Percentiles rank a stretch among this genome's conserved stretches.
Conservation (phyloP, 1,140 invertebrate species). For the Tyrophagus putrescentiae region DNA sequence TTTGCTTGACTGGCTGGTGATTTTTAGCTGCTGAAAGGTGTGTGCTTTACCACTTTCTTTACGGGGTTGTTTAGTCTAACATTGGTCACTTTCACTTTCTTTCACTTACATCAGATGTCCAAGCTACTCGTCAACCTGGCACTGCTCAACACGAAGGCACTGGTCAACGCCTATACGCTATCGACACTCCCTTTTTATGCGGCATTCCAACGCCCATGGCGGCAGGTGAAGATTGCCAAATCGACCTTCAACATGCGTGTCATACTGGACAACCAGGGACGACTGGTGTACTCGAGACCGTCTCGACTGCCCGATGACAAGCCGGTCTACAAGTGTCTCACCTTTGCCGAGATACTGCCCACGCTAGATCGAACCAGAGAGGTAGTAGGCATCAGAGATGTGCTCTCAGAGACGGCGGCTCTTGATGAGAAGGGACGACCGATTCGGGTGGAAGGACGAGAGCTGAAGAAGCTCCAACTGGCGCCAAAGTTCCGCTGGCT, state of each 20-base stretch:
- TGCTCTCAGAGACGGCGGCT: not conserved
- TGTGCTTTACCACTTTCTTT: too few species aligned
- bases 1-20: too few species aligned
- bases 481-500: slow-evolving; percentile 71
- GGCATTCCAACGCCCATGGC: slow-evolving; percentile 67
- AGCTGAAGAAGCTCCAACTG: slow-evolving; percentile 11
- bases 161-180: slow-evolving; percentile 13
- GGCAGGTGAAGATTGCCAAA: slow-evolving; percentile 32
- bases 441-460: not conserved
- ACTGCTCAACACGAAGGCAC: slow-evolving; percentile 5
- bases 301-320: too few species aligned
- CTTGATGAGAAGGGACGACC: not conserved
- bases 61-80: too few species aligned
- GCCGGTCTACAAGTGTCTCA: not conserved
- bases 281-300: not conserved
- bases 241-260: not conserved
- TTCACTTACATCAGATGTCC: too few species aligned
- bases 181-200: slow-evolving; percentile 69
- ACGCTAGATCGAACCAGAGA: not conserved
- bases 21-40: too few species aligned
- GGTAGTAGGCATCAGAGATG: not conserved
- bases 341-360: not conserved
- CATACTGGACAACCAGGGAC: not conserved
- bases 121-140: slow-evolving; percentile 14
- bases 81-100: too few species aligned